A percentile compares a stretch with the other conserved stretches of the same genome.
Evolutionary conservation across 2,113 vertebrate genomes (phyloP).

Genomic region (Pavo muticus): DNA sequence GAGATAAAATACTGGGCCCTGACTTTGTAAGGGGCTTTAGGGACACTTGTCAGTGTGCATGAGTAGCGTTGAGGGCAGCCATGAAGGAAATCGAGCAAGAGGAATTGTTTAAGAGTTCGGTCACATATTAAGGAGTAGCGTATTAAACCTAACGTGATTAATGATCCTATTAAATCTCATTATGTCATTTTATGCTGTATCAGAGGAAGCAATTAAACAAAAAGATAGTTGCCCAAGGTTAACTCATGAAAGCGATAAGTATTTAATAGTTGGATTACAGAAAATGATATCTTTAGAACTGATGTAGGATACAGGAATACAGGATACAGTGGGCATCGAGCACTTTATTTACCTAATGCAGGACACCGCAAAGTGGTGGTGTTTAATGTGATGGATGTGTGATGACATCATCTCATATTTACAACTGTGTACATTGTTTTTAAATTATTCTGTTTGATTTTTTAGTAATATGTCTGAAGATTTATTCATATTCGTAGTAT

Average conservation of each 20-base stretch:
- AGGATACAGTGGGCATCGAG: background rate
- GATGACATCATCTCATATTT: slow-evolving; percentile 25
- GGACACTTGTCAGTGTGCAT: background rate
- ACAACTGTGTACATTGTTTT: background rate
- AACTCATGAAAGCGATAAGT: slow-evolving; percentile 28
- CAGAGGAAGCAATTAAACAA: slow-evolving; percentile 55
- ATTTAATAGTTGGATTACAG: slow-evolving; percentile 41
- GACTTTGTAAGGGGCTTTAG: background rate
- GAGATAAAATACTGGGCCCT: background rate
- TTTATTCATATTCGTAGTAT: no score
- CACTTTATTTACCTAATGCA: background rate
- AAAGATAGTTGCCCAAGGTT: slow-evolving; percentile 49
- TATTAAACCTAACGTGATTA: slow-evolving; percentile 60
- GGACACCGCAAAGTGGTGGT: background rate
- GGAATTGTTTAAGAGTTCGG: slow-evolving; percentile 40
- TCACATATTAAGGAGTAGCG: slow-evolving; percentile 16
- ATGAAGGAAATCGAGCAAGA: background rate
- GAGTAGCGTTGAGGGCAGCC: background rate
- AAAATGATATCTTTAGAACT: slow-evolving; percentile 22
- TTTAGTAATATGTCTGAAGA: no score
- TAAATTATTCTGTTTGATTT: no score
- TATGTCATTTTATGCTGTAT: slow-evolving; percentile 46
- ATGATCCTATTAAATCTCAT: slow-evolving; percentile 62
- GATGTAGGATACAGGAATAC: background rate
- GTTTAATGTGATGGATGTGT: background rate